phyloP scores from a whole-genome alignment of 2,113 vertebrate genomes.

The Sander lucioperca region DNA sequence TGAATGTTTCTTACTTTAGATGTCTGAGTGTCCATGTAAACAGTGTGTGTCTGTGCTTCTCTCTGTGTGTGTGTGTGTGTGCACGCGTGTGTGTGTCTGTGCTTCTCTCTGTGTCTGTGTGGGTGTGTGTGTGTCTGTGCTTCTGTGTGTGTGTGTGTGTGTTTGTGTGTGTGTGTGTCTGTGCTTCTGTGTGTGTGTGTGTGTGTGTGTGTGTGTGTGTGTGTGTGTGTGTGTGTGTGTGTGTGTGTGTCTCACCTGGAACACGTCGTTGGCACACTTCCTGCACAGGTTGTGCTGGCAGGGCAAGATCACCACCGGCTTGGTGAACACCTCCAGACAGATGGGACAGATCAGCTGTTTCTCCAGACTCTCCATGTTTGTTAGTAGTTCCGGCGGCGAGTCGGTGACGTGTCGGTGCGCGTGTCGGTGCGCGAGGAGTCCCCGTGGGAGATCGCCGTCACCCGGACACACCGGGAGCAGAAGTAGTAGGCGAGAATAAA shows the following conservation, averaged over 20 bases:
- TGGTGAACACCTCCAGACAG: constrained; percentile 97
- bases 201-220: neutral
- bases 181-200: neutral
- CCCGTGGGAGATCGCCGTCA: constrained; percentile 83
- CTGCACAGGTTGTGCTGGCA: constrained; percentile 98
- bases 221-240: constrained; percentile 4
- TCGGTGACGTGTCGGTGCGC: neutral
- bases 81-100: neutral
- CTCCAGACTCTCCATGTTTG: constrained; percentile 94
- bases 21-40: no score
- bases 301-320: constrained; percentile 96
- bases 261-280: constrained; percentile 96
- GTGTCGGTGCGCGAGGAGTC: constrained; percentile 65
- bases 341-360: constrained; percentile 98
- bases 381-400: no score
- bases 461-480: neutral
- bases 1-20: no score
- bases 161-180: neutral
- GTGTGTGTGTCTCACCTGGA: constrained; percentile 87
- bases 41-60: neutral
- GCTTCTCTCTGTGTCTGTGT: neutral
- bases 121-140: neutral
- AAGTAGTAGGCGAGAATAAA: no score
- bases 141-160: neutral
- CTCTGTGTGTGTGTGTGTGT: neutral